Percentiles rank a stretch among this genome's conserved stretches.
phyloP scores from a whole-genome alignment of 1,140 invertebrate species.

The Drosophila navojoa region DNA sequence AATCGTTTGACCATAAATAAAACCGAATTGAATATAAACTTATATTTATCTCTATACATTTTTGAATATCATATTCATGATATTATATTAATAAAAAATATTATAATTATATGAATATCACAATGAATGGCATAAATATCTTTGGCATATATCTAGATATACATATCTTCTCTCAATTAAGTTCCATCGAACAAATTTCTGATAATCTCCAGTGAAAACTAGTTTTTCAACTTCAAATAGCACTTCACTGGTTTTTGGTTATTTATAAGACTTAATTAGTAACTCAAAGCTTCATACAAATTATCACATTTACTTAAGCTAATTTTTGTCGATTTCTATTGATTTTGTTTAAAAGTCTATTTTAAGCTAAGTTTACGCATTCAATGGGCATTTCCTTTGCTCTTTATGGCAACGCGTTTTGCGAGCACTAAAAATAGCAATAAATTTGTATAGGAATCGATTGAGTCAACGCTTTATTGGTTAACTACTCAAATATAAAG shows the following conservation, averaged over 20 bases:
- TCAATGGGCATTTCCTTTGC: conserved; percentile 2
- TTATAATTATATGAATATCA: too few species aligned
- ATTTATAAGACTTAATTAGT: conserved; percentile 35
- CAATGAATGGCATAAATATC: too few species aligned
- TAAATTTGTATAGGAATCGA: neutral
- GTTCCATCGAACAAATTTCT: neutral
- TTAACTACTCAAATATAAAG: conserved; percentile 14
- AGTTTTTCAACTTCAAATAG: conserved; percentile 25
- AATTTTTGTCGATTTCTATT: neutral
- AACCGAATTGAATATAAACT: too few species aligned
- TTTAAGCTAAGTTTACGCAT: neutral
- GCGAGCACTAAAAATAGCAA: neutral
- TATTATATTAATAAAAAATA: too few species aligned
- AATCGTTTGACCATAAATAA: too few species aligned
- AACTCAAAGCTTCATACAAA: neutral
- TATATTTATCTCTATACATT: too few species aligned
- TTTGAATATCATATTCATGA: too few species aligned
- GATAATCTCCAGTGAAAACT: conserved; percentile 15
- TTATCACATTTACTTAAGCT: conserved; percentile 23
- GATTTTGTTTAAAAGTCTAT: conserved; percentile 2
- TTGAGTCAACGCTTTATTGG: conserved; percentile 7
- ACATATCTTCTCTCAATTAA: too few species aligned
- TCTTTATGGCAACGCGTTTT: neutral
- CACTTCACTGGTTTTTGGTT: conserved; percentile 4
- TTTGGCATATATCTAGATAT: too few species aligned